Percentiles rank a stretch among this genome's conserved stretches.
Conservation (phyloP, 1,140 invertebrate genomes). For the Brachionus paranguensis region DNA sequence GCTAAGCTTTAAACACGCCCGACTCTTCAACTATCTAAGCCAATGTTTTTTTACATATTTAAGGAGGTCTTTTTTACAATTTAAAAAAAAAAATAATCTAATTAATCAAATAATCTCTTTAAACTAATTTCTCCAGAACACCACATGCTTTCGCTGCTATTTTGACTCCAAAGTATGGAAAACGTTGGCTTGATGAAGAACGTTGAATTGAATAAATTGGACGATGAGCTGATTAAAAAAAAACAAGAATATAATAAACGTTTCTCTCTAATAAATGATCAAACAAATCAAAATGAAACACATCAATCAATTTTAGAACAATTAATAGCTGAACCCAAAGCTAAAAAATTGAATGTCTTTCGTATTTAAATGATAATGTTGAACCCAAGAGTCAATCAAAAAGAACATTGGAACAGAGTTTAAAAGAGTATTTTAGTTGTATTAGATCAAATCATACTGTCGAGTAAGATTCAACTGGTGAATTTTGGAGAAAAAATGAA, state of each 20-base stretch:
- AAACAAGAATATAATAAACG: background rate
- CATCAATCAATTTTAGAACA: background rate
- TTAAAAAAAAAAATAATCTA: no score
- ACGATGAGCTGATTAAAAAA: background rate
- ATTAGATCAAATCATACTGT: no score
- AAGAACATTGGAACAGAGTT: background rate
- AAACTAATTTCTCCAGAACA: no score
- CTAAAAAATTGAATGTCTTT: background rate
- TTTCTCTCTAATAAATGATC: background rate
- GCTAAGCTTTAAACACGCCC: no score
- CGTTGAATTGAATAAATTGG: background rate
- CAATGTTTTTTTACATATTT: no score
- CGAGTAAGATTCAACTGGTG: no score
- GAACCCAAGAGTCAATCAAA: background rate
- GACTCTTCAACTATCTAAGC: no score
- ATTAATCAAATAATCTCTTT: no score
- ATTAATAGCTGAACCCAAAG: background rate
- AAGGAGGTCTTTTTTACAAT: no score
- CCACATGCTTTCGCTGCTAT: no score
- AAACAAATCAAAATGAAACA: background rate
- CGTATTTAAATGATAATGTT: background rate
- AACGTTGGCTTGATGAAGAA: background rate
- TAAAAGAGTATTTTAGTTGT: background rate
- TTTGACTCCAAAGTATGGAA: background rate
- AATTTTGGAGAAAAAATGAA: no score